phyloP scores from a whole-genome alignment of 64 coral and sea anemone species.

The Actinia tenebrosa region DNA sequence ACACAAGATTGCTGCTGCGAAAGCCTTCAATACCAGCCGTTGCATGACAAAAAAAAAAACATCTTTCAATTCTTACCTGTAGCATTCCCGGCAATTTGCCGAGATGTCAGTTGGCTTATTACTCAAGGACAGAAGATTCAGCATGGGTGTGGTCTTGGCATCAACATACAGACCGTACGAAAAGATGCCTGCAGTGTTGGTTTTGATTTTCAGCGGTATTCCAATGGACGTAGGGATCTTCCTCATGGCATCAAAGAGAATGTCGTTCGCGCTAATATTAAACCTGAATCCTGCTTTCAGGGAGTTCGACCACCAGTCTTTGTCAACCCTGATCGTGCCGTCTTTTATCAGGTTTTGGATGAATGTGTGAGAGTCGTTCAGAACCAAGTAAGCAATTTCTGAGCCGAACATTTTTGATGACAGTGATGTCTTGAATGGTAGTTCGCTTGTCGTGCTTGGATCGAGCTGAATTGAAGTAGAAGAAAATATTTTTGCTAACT shows the following conservation, averaged over 20 bases:
- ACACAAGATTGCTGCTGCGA: not conserved
- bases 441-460: not conserved
- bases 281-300: constrained; percentile 2
- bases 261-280: constrained; percentile 5
- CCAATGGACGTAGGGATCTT: not conserved
- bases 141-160: not conserved
- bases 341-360: constrained; percentile 10
- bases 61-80: not conserved
- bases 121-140: not conserved
- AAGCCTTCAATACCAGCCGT: not conserved
- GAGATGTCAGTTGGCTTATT: not conserved
- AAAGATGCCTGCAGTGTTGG: not conserved
- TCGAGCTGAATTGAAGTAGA: not conserved
- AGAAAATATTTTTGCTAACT: not conserved
- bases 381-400: constrained; percentile 7
- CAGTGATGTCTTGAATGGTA: constrained; percentile 1
- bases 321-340: not conserved
- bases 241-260: not conserved
- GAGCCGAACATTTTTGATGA: constrained; percentile 8
- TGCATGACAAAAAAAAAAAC: not conserved
- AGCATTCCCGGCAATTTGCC: not conserved
- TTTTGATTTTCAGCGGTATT: not conserved
- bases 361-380: not conserved
- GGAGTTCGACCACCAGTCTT: constrained; percentile 9
- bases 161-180: not conserved